Base-by-base conservation (phyloP, 2,797 vertebrate genomes). In the Serranus cabrilla region DNA sequence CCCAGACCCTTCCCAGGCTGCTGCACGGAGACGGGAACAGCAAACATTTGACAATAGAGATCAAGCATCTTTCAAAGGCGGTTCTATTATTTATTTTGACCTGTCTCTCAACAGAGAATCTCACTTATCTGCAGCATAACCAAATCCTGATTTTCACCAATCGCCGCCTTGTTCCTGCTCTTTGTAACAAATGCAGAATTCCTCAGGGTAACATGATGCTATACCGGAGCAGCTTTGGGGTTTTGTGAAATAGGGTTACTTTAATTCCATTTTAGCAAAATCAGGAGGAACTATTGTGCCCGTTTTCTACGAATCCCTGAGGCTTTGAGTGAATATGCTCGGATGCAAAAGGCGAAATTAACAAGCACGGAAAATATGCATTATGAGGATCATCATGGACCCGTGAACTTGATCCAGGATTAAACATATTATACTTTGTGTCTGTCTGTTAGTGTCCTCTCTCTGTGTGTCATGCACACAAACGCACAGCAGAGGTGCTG, bases 1-100 rank as follows among this genome's bases (percentile, higher is more conserved):
- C 93, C 90, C 11, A 70, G 80, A 78, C 66, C 80, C 87, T 73
- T 73, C 83, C 71, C 40, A 74, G 83, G 49, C 63, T 77, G 49
- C 54, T 31, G 59, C 47, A 64, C 52, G 37, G 34, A 61, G 66
- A 76, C 37, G 8, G 2, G 72, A 73, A 75, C 74, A 71, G 57
- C 68, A 80, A 67, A 76, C 73, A 67, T 75, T 51, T 75, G 68
- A 80, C 74, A 71, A 69, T 21, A 69, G 55, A 86, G 65, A 71
- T 70, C 51, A 71, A 75, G 60, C 70, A 34, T 62, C 25, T 65
- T 79, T 54, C 37, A 49, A 76, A 87, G 21, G 23, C 42, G 3
- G 18, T 59, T 83, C 68, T 66, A 70, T 86, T 74, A 83, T 82
- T 82, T 74, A 43, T 76, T 74, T n/a, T 77, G 64, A 84, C 86